A percentile compares a stretch with the other conserved stretches of the same genome.
Evolutionary conservation across 2,113 vertebrate species (phyloP).

Genomic region (Amia ocellicauda): DNA sequence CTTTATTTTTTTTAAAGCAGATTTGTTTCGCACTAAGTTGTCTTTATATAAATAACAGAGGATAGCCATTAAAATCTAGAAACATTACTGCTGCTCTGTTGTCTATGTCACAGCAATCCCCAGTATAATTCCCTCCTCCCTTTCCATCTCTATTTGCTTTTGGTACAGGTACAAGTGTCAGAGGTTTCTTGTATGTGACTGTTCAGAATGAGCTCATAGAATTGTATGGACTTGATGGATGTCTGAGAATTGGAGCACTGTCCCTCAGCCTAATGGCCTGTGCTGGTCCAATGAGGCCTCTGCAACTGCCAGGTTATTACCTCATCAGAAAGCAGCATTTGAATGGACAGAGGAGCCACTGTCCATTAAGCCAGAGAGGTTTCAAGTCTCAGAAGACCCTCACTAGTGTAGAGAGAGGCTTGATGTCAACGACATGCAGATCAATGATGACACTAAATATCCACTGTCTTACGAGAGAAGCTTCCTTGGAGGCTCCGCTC

Average conservation of each 20-base stretch:
- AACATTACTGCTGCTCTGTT: too few species aligned
- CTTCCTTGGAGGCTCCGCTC: constrained; percentile 33
- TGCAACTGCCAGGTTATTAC: constrained; percentile 64
- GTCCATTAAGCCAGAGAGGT: constrained; percentile 47
- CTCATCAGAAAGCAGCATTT: constrained; percentile 65
- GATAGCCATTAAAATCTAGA: too few species aligned
- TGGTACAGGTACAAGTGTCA: constrained; percentile 92
- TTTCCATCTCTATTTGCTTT: too few species aligned
- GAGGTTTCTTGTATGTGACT: constrained; percentile 88
- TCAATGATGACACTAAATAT: constrained; percentile 48
- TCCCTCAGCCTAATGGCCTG: constrained; percentile 89
- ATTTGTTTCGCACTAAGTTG: too few species aligned
- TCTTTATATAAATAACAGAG: too few species aligned
- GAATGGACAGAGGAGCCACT: constrained; percentile 57
- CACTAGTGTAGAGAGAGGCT: constrained; percentile 41
- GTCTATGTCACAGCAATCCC: too few species aligned
- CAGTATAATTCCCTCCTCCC: too few species aligned
- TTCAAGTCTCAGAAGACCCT: constrained; percentile 27
- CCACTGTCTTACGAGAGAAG: constrained; percentile 26
- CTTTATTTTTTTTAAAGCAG: too few species aligned
- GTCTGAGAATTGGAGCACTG: constrained; percentile 84
- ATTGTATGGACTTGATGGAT: constrained; percentile 85
- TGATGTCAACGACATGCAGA: too few species aligned
- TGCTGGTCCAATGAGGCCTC: constrained; percentile 89
- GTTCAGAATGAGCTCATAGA: constrained; percentile 81